Evolutionary conservation across 2,888 invertebrate species (phyloP), one percentile per base, ranked within the genome.

Genomic region (Protodeltote pygarga): DNA sequence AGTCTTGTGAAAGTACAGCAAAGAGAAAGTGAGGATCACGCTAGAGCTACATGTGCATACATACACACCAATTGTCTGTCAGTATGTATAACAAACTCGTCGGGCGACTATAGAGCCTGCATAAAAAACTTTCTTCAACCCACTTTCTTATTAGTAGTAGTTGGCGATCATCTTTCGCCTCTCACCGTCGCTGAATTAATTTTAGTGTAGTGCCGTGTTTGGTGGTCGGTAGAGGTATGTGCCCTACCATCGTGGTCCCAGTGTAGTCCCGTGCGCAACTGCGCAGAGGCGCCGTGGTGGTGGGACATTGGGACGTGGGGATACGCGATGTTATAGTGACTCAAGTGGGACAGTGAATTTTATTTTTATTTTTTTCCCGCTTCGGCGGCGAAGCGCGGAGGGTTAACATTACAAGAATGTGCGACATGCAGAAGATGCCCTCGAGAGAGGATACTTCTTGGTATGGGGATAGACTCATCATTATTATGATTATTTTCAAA

Each of bases 81-180:
- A 77, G 83, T 79, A 81, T 82, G 85, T 87, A 83, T 79, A 83
- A 73, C 80, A 65, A 80, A 83, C 84, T 83, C 68, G 83, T 79
- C 75, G 60, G 84, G 82, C 75, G 77, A 83, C 79, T 84, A 77
- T 84, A 77, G 73, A 67, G 81, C 79, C 75, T 71, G 83, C 82
- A 81, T 78, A 84, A 87, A 85, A 89, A 91, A 92, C 92, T 92
- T 92, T 92, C 92, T 90, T 92, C 89, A 91, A 89, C 92, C 92
- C 82, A 92, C 92, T 92, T 92, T 92, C 91, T 83, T 85, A 77
- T 75, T 75, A 72, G 80, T 71, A 69, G 67, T 64, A 47, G 71
- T 77, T 74, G 73, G 75, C 81, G 79, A 84, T 77, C 83, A 85
- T 87, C 88, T 86, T 81, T 87, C 80, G 85, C 88, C 86, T 86